phyloP scores from a whole-genome alignment of 2,113 vertebrate species.

The Genyomyrus donnyi region DNA sequence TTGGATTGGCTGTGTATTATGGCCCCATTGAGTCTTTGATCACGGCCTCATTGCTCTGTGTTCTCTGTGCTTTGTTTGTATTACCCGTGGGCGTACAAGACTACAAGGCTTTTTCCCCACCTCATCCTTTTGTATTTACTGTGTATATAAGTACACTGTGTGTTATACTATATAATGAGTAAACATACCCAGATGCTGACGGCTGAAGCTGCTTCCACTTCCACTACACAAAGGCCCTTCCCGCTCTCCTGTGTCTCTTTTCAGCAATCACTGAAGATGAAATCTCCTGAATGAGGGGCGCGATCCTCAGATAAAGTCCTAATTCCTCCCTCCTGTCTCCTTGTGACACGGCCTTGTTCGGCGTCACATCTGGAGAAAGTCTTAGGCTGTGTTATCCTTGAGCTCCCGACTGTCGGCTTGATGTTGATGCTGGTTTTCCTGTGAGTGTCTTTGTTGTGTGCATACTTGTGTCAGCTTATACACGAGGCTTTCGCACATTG shows the following conservation, averaged over 20 bases:
- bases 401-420: not conserved
- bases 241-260: not conserved
- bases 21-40: not conserved
- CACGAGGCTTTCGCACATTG: not conserved
- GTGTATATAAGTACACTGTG: not conserved
- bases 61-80: not conserved
- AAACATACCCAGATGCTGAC: not conserved
- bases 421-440: not conserved
- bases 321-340: not conserved
- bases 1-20: not conserved
- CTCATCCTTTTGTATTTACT: not conserved
- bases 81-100: not conserved
- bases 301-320: not conserved
- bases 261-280: not conserved
- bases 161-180: not conserved
- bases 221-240: not conserved
- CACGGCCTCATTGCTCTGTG: not conserved
- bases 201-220: not conserved
- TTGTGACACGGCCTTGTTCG: not conserved
- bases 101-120: not conserved
- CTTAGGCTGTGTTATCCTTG: not conserved
- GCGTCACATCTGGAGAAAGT: not conserved
- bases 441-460: not conserved
- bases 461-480: not conserved
- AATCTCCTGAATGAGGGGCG: not conserved